Base-by-base conservation (phyloP, 2,888 invertebrate species). In the Stenodera caucasica region DNA sequence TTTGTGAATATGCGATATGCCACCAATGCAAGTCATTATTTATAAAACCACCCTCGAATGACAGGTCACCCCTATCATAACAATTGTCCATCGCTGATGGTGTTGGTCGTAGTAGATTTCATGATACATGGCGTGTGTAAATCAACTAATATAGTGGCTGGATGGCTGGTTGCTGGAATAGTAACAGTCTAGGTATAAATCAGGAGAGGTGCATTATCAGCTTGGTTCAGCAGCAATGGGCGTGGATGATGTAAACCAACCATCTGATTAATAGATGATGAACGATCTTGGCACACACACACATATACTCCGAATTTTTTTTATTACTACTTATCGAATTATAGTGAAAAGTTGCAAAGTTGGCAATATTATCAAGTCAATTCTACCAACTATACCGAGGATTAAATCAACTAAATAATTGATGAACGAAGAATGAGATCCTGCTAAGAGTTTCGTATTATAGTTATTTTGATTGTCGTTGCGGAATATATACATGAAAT, bases 151-250 rank as follows among this genome's bases (percentile, higher is more conserved):
- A 37, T 9, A 15, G 15, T 37, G 15, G 18, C 11, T 21, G 45
- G 45, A 21, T 45, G 45, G 45, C 15, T 45, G 15, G 12, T 45
- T 9, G 14, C 7, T 15, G 14, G 8, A 0, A n/a, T 37, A 15
- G 37, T 37, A 37, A 37, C 37, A 18, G 45, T 45, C 45, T 21
- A 45, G 51, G 51, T 51, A 51, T 51, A 51, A 51, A 51, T 51
- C 51, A 51, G 30, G 15, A 51, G 51, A 61, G 63, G 62, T 67
- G 70, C 67, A 71, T 69, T 72, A 72, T 72, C 72, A 67, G 70
- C 63, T 61, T 67, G 69, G 70, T 71, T 70, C 72, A 71, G 70
- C 70, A 70, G 57, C 58, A 66, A 67, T 69, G 66, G 67, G 67
- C 67, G 68, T 70, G 68, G 67, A 65, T 63, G 30, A 30, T 30